Conservation (phyloP, 2,888 invertebrate species). For the Pyrochroa serraticornis region DNA sequence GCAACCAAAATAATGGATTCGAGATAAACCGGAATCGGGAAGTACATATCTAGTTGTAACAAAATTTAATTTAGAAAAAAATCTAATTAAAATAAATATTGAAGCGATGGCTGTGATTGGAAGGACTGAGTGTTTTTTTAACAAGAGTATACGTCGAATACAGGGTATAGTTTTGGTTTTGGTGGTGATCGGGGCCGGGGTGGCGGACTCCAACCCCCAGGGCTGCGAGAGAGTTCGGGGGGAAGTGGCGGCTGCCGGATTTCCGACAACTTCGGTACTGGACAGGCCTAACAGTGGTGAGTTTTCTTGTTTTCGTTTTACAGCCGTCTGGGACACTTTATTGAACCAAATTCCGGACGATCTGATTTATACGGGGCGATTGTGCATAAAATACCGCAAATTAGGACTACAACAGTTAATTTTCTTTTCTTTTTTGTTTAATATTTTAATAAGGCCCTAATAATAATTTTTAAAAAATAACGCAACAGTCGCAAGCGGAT, state of each 20-base stretch:
- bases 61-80: background rate
- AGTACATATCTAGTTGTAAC: conserved; percentile 31
- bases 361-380: too few relatives aligned
- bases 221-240: conserved; percentile 63
- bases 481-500: too few relatives aligned
- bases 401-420: too few relatives aligned
- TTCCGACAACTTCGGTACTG: conserved; percentile 60
- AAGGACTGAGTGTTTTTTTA: conserved; percentile 38
- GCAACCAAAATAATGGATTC: conserved; percentile 40
- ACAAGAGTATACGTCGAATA: conserved; percentile 38
- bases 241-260: conserved; percentile 62
- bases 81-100: conserved; percentile 11
- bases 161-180: conserved; percentile 46
- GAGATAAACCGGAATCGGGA: conserved; percentile 27
- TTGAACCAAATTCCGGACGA: too few relatives aligned
- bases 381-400: too few relatives aligned
- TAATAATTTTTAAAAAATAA: too few relatives aligned
- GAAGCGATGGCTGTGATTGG: conserved; percentile 47
- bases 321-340: too few relatives aligned
- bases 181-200: conserved; percentile 36
- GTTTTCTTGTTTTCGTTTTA: conserved; percentile 31
- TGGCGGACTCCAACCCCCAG: conserved; percentile 31
- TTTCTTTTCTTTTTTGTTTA: too few relatives aligned
- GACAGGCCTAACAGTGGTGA: conserved; percentile 63
- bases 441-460: too few relatives aligned